Percentiles rank a stretch among this genome's conserved stretches.
phyloP scores from a whole-genome alignment of 2,888 invertebrate species.

The Gandaritis pyraliata region DNA sequence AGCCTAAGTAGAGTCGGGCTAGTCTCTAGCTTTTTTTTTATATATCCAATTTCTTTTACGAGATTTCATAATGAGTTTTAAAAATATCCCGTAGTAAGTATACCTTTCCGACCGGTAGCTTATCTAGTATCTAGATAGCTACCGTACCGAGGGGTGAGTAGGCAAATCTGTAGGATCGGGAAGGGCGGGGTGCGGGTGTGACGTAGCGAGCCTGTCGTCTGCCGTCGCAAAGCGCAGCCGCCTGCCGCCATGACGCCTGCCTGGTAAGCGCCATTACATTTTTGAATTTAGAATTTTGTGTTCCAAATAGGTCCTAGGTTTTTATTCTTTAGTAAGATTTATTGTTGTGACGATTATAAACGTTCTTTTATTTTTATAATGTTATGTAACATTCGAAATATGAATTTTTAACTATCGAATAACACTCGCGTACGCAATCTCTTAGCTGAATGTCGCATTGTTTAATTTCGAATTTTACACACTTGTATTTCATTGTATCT shows the following conservation, averaged over 20 bases:
- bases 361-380: no score
- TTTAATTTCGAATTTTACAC: not conserved
- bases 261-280: conserved; percentile 34
- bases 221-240: conserved; percentile 70
- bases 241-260: conserved; percentile 49
- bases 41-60: no score
- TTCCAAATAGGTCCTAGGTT: conserved; percentile 12
- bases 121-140: conserved; percentile 3
- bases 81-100: conserved; percentile 1
- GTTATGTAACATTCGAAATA: not conserved
- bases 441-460: not conserved
- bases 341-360: not conserved
- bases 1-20: no score
- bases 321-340: not conserved
- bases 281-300: conserved; percentile 23
- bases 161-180: conserved; percentile 62
- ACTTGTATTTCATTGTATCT: not conserved
- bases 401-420: not conserved
- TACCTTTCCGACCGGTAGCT: not conserved
- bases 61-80: not conserved
- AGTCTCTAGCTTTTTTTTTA: no score
- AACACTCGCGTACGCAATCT: not conserved
- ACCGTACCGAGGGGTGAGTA: conserved; percentile 60
- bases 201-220: conserved; percentile 62
- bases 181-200: conserved; percentile 60